A percentile compares a stretch with the other conserved stretches of the same genome.
Conservation (phyloP, 2,888 invertebrate genomes). For the Sminthurides aquaticus region DNA sequence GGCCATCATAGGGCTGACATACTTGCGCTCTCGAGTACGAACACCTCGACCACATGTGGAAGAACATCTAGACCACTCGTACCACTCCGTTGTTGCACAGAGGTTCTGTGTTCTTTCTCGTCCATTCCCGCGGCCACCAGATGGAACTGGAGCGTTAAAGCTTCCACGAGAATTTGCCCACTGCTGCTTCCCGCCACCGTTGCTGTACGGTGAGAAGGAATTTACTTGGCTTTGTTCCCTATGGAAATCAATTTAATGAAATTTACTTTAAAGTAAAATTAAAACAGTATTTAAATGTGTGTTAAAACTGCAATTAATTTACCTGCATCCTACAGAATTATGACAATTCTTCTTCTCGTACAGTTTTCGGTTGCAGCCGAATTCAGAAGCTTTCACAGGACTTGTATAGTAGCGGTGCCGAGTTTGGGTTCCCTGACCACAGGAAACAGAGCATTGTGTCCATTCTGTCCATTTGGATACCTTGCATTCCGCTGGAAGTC, state of each 20-base stretch:
- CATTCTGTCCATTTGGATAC: conserved; percentile 49
- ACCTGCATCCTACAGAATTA: conserved; percentile 25
- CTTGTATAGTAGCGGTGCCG: conserved; percentile 54
- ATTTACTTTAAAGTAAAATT: too few relatives aligned
- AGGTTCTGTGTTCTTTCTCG: conserved; percentile 10
- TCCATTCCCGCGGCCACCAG: neutral
- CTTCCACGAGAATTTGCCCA: neutral
- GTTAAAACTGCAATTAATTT: conserved; percentile 7
- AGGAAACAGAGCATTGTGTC: conserved; percentile 49
- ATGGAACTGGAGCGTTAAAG: neutral
- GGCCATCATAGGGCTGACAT: conserved; percentile 53
- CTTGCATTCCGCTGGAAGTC: conserved; percentile 50
- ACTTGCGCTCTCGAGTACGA: conserved; percentile 54
- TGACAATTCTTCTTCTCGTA: conserved; percentile 23
- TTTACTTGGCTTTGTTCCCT: too few relatives aligned
- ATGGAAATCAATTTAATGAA: too few relatives aligned
- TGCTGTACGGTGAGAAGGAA: too few relatives aligned
- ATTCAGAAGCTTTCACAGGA: conserved; percentile 53
- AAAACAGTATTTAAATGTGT: too few relatives aligned
- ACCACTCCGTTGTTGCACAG: conserved; percentile 50
- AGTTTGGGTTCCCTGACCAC: conserved; percentile 52
- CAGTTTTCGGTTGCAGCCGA: conserved; percentile 54
- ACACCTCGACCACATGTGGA: conserved; percentile 51
- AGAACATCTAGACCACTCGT: conserved; percentile 48
- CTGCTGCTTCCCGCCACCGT: too few relatives aligned